These are phyloP conservation scores for Drosophila buzzatii DNA, from an alignment of 2,888 invertebrate species.

Conservation along the genomic window DNA sequence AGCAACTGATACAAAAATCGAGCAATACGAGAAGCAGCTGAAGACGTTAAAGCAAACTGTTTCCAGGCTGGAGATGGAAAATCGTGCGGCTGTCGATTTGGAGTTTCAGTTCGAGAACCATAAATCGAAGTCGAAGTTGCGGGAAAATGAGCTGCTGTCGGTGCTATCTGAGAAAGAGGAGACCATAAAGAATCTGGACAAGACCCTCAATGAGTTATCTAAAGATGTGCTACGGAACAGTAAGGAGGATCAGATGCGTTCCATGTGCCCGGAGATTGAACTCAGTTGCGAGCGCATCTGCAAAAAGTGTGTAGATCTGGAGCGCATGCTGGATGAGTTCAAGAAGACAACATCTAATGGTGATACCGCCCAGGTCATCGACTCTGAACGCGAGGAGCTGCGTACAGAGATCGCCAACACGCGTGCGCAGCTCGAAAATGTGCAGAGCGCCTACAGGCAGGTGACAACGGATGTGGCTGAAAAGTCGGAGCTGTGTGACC, in stretches of 20 bases:
- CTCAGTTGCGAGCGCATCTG: constrained; percentile 62
- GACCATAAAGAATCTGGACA: constrained; percentile 64
- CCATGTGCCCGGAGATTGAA: constrained; percentile 58
- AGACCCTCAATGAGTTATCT: constrained; percentile 58
- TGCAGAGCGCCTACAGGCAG: constrained; percentile 59
- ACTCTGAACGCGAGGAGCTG: constrained; percentile 68
- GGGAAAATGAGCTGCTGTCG: constrained; percentile 87
- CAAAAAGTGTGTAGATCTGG: constrained; percentile 72
- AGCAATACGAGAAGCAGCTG: constrained; percentile 85
- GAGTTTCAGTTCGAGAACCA: constrained; percentile 87
- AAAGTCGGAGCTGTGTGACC: constrained; percentile 66
- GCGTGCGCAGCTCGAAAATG: constrained; percentile 57
- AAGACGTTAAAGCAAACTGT: constrained; percentile 63
- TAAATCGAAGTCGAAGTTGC: constrained; percentile 86
- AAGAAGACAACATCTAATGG: constrained; percentile 24
- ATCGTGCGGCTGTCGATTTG: constrained; percentile 76
- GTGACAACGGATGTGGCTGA: constrained; percentile 55
- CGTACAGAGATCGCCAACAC: constrained; percentile 60
- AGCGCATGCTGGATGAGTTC: constrained; percentile 62
- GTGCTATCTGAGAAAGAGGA: constrained; percentile 85
- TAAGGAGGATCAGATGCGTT: constrained; percentile 72
- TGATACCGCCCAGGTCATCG: constrained; percentile 14
- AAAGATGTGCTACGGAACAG: constrained; percentile 68
- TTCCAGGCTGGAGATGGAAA: constrained; percentile 75
- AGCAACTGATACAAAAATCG: constrained; percentile 84